Conservation (phyloP, 2,797 vertebrate species). For the Columba guinea region DNA sequence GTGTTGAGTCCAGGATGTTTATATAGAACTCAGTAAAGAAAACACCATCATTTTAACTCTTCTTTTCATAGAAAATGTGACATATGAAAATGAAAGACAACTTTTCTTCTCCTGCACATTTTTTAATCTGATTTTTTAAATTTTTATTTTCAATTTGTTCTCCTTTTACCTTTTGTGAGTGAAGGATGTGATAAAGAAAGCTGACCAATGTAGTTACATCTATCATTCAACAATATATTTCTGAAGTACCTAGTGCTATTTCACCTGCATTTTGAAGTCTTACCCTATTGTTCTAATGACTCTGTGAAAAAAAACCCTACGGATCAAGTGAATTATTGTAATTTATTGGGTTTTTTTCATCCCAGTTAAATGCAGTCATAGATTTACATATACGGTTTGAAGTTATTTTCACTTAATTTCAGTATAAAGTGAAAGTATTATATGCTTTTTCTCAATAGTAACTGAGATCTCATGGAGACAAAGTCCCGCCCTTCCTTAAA, state of each 20-base stretch:
- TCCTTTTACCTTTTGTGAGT: background rate
- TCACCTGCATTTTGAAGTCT: slow-evolving; percentile 24
- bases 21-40: background rate
- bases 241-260: slow-evolving; percentile 22
- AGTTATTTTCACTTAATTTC: slow-evolving; percentile 22
- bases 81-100: background rate
- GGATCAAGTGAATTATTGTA: background rate
- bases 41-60: background rate
- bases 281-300: background rate
- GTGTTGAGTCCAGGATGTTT: background rate
- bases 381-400: background rate
- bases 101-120: background rate
- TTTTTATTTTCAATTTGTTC: background rate
- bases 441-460: background rate
- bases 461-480: background rate
- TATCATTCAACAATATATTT: background rate
- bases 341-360: background rate
- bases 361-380: background rate
- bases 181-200: background rate
- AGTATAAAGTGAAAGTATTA: background rate
- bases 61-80: background rate
- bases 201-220: background rate
- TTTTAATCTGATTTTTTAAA: background rate
- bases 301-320: background rate
- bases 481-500: background rate